Percentiles rank a stretch among this genome's conserved stretches.
These are phyloP conservation scores for Hofmannophila pseudospretella DNA, from an alignment of 2,888 invertebrate species.

Conservation along the genomic window DNA sequence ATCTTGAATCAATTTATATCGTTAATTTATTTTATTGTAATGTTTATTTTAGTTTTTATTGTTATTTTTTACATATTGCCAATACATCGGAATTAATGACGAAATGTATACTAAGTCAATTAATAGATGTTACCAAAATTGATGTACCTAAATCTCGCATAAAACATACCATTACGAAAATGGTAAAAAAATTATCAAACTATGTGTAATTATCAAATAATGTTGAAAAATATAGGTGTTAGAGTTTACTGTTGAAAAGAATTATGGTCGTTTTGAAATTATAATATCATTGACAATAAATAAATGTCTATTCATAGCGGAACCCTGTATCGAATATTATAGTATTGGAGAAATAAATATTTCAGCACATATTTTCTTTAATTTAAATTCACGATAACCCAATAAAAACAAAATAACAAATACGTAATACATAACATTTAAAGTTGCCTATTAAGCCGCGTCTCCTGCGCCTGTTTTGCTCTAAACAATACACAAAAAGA, in stretches of 20 bases:
- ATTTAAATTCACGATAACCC: constrained; percentile 3
- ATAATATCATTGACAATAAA: constrained; percentile 66
- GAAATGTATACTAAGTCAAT: too few relatives aligned
- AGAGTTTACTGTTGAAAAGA: constrained; percentile 15
- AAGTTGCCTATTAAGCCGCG: too few relatives aligned
- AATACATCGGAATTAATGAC: background rate
- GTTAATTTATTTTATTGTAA: background rate
- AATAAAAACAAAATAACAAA: too few relatives aligned
- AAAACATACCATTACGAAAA: background rate
- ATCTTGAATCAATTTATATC: background rate
- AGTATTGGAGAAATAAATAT: constrained; percentile 50
- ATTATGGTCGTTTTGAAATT: constrained; percentile 25
- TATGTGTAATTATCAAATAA: constrained; percentile 6
- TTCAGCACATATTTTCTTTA: constrained; percentile 33
- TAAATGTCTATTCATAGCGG: constrained; percentile 52
- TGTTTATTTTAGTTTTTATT: background rate
- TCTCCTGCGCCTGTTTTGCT: too few relatives aligned
- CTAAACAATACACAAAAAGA: too few relatives aligned
- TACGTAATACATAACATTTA: too few relatives aligned
- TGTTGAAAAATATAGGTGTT: background rate
- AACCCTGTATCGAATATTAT: constrained; percentile 47
- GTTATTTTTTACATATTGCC: background rate
- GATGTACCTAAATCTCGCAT: background rate
- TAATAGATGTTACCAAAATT: background rate
- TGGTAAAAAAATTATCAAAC: constrained; percentile 2